These are phyloP conservation scores for Troides oblongomaculatus DNA, from an alignment of 2,888 invertebrate genomes.

Conservation along the genomic window DNA sequence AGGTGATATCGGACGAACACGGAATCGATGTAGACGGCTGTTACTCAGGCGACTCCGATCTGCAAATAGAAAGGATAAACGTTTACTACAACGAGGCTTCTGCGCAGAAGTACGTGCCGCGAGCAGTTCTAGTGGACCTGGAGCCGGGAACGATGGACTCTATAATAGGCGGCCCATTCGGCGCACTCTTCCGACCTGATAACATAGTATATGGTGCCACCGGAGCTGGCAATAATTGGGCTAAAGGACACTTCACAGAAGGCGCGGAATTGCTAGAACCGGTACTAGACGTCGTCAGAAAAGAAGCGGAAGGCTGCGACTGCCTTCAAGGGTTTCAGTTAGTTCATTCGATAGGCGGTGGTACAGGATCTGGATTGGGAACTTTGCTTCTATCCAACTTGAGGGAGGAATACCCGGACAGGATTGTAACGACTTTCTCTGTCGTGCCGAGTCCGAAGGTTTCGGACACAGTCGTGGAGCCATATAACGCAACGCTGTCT, in stretches of 20 bases:
- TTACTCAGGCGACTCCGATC: slow-evolving; percentile 83
- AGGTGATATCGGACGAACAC: slow-evolving; percentile 89
- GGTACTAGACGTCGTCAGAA: slow-evolving; percentile 76
- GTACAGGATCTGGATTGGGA: slow-evolving; percentile 87
- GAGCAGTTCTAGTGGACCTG: slow-evolving; percentile 63
- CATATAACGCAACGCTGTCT: slow-evolving; percentile 85
- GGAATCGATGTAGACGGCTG: slow-evolving; percentile 81
- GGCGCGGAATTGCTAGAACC: slow-evolving; percentile 83
- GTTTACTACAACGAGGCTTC: slow-evolving; percentile 87
- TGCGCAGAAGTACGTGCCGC: slow-evolving; percentile 59
- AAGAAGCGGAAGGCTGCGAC: slow-evolving; percentile 84
- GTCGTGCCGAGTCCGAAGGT: slow-evolving; percentile 87
- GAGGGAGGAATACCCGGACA: slow-evolving; percentile 86
- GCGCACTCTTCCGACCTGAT: slow-evolving; percentile 85
- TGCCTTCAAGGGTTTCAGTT: slow-evolving; percentile 83
- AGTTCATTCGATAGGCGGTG: slow-evolving; percentile 85
- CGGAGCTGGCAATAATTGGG: slow-evolving; percentile 81
- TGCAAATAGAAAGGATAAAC: slow-evolving; percentile 86
- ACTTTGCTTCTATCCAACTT: slow-evolving; percentile 84
- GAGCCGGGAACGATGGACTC: slow-evolving; percentile 80
- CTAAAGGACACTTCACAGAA: slow-evolving; percentile 85
- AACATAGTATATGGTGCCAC: slow-evolving; percentile 83
- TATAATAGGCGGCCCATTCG: slow-evolving; percentile 82
- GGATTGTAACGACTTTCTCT: slow-evolving; percentile 84
- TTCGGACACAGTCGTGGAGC: slow-evolving; percentile 84